Evolutionary conservation across 2,113 vertebrate species (phyloP), one percentile per base, ranked within the genome.

Genomic region (Nothoprocta pentlandii): DNA sequence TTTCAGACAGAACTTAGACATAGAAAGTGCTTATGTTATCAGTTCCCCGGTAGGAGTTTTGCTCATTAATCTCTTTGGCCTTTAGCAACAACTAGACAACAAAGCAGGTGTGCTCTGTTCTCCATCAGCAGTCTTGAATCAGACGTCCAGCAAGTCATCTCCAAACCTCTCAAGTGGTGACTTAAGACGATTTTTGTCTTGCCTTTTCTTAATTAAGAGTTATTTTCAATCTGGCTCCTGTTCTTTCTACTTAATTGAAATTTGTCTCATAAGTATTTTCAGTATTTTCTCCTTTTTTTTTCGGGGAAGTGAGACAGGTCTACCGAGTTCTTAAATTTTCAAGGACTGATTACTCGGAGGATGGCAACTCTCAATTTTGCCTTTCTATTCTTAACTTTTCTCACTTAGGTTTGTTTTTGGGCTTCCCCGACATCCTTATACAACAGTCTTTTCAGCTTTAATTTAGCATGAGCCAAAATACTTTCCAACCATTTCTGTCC

Each of bases 191-290:
- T 62, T 80, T 83, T 36, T 89, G 12, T 89, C 67, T 74, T 81
- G 12, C 36, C 44, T 75, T 79, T 75, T n/a, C 13, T 11, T 39
- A 42, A 84, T 90, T 95, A 90, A 68, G 82, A 93, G 67, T 88
- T 87, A 71, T 80, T 91, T 96, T 93, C 36, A 58, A 12, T 56
- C 41, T 68, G 16, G 59, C 89, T 93, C 59, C 80, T 64, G 5
- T 80, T 95, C 80, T 88, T 93, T 77, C 67, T 28, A 39, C 32
- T 42, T 85, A 61, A 75, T 79, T 86, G 89, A 90, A 92, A 93
- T 90, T 85, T 67, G 67, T 70, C 92, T 79, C 46, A 75, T 34
- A 75, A 83, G 34, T 34, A 34, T 34, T 34, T 34, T 34, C 67
- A 23, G 7, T 80, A 54, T 77, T 26, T 16, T 80, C 41, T 70